phyloP scores from a whole-genome alignment of 2,113 vertebrate species.

The Plecotus auritus region DNA sequence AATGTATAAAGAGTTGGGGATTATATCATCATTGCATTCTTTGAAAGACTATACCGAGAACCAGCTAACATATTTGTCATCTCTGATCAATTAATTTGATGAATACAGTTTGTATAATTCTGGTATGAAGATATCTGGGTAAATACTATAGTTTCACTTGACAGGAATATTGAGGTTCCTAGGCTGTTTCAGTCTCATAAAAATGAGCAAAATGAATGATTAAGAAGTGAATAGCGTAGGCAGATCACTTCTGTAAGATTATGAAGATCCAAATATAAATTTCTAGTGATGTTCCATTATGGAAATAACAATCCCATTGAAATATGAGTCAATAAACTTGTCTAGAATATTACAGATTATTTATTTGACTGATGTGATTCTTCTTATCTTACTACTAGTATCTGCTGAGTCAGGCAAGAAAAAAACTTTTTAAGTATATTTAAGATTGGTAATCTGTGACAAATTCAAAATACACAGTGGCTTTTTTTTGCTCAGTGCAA shows the following conservation, averaged over 20 bases:
- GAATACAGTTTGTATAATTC: slow-evolving; percentile 7
- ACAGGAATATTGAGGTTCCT: background rate
- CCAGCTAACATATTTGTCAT: background rate
- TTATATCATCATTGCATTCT: background rate
- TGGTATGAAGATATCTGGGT: background rate
- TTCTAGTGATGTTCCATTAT: background rate
- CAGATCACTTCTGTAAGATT: slow-evolving; percentile 21
- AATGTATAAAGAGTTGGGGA: background rate
- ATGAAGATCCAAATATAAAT: slow-evolving; percentile 44
- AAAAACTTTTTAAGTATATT: background rate
- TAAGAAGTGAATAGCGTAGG: background rate
- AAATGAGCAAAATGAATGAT: background rate
- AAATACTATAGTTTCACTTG: background rate
- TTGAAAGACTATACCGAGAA: background rate
- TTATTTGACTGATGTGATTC: background rate
- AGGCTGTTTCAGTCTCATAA: slow-evolving; percentile 23
- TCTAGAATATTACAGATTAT: background rate
- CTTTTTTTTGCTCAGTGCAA: background rate
- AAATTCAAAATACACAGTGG: background rate
- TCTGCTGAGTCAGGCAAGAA: background rate
- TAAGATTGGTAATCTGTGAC: background rate
- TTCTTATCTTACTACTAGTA: background rate
- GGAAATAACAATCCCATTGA: slow-evolving; percentile 25
- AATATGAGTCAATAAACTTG: background rate
- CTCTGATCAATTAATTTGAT: background rate